Conservation (phyloP, 2,113 vertebrate species). For the Rhodinocichla rosea region DNA sequence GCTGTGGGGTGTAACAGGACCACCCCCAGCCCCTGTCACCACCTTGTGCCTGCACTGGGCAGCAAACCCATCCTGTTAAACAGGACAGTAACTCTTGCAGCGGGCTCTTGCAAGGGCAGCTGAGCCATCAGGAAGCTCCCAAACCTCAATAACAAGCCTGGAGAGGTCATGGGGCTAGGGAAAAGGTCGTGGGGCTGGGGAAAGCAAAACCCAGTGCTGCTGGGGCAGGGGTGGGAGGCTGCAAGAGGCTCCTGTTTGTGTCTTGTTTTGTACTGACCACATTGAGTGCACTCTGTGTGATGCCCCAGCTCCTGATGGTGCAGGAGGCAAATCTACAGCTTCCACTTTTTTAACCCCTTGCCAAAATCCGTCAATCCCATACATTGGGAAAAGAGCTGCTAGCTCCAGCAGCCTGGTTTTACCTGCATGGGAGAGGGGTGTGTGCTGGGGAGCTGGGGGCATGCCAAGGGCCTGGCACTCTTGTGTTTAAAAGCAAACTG, state of each 20-base stretch:
- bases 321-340: not conserved
- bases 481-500: not conserved
- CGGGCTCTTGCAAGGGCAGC: not conserved
- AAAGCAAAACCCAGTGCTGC: not conserved
- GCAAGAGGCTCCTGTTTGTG: not conserved
- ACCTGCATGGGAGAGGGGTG: not conserved
- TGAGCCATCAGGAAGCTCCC: not conserved
- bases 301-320: not conserved
- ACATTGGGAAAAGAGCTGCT: not conserved
- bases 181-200: not conserved
- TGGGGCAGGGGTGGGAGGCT: not conserved
- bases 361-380: not conserved
- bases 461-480: not conserved
- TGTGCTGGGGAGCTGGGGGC: not conserved
- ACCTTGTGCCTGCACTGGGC: not conserved
- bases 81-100: not conserved
- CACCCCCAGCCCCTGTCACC: fast-evolving
- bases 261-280: not conserved
- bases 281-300: fast-evolving
- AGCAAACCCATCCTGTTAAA: not conserved
- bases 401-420: not conserved
- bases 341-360: not conserved
- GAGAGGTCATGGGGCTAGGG: not conserved
- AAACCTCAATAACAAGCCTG: not conserved
- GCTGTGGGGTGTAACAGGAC: not conserved